Conservation (phyloP, 2,888 invertebrate genomes). For the Pristionchus entomophagus region DNA sequence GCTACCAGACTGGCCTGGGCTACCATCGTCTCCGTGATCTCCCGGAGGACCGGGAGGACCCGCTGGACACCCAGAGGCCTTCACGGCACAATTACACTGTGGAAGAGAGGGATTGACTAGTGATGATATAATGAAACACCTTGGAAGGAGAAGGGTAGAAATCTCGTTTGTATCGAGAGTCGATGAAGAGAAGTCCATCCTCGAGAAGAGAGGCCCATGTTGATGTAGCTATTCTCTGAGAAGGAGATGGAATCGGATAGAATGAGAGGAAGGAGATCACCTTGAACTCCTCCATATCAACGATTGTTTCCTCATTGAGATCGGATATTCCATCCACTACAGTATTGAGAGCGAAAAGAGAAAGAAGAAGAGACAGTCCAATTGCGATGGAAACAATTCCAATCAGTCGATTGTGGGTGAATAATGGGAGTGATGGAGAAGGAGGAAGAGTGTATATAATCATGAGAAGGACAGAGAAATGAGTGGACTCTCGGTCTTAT, state of each 20-base stretch:
- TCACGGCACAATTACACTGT: background rate
- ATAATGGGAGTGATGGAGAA: background rate
- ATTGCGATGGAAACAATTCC: background rate
- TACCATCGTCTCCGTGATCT: conserved; percentile 7
- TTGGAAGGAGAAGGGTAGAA: background rate
- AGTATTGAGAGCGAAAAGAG: background rate
- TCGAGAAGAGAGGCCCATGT: background rate
- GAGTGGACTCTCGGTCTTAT: conserved; percentile 11
- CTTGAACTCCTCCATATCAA: conserved; percentile 22
- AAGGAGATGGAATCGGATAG: background rate
- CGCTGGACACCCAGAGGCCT: background rate
- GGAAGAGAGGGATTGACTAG: background rate
- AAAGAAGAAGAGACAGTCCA: background rate
- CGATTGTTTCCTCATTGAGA: background rate
- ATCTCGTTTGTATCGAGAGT: background rate
- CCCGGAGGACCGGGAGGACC: conserved; percentile 22
- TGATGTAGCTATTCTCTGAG: background rate
- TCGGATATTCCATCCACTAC: background rate
- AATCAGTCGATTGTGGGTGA: conserved; percentile 1
- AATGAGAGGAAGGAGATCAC: background rate
- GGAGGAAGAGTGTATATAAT: background rate
- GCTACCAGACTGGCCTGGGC: background rate
- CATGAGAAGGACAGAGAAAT: background rate
- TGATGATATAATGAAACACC: background rate
- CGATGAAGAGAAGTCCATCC: conserved; percentile 2